Evolutionary conservation across 2,888 invertebrate genomes (phyloP).

Genomic region (Troides oblongomaculatus): DNA sequence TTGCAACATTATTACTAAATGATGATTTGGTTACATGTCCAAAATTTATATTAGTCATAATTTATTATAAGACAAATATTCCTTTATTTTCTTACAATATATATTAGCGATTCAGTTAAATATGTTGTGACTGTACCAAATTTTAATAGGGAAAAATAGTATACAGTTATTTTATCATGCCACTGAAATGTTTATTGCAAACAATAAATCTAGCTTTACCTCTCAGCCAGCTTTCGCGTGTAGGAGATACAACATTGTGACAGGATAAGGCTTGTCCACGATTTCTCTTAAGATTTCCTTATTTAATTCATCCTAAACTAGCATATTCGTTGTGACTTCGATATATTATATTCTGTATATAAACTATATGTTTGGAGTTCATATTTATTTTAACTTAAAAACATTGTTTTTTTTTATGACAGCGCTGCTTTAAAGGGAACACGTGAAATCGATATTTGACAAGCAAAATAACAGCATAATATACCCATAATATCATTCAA

Average conservation of each 20-base stretch:
- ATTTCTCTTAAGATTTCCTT: constrained; percentile 22
- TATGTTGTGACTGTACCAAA: background rate
- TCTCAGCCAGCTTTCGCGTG: constrained; percentile 15
- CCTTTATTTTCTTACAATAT: too few relatives aligned
- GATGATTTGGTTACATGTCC: too few relatives aligned
- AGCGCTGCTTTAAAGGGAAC: too few relatives aligned
- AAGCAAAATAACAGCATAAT: too few relatives aligned
- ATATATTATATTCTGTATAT: constrained; percentile 7
- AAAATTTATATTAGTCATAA: too few relatives aligned
- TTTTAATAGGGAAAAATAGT: background rate
- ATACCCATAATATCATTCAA: too few relatives aligned
- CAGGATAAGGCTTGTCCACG: constrained; percentile 21
- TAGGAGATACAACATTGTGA: constrained; percentile 18
- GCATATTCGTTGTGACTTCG: constrained; percentile 7
- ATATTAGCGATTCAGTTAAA: background rate
- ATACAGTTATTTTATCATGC: background rate
- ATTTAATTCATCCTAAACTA: constrained; percentile 23
- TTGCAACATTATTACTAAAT: too few relatives aligned
- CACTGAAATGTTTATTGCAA: background rate
- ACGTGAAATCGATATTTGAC: too few relatives aligned
- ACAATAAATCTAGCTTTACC: constrained; percentile 4
- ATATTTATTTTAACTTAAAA: too few relatives aligned
- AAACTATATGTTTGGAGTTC: background rate
- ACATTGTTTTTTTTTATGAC: too few relatives aligned
- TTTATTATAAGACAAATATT: too few relatives aligned